Evolutionary conservation across 2,797 vertebrate species (phyloP).

Genomic region (Vultur gryphus): DNA sequence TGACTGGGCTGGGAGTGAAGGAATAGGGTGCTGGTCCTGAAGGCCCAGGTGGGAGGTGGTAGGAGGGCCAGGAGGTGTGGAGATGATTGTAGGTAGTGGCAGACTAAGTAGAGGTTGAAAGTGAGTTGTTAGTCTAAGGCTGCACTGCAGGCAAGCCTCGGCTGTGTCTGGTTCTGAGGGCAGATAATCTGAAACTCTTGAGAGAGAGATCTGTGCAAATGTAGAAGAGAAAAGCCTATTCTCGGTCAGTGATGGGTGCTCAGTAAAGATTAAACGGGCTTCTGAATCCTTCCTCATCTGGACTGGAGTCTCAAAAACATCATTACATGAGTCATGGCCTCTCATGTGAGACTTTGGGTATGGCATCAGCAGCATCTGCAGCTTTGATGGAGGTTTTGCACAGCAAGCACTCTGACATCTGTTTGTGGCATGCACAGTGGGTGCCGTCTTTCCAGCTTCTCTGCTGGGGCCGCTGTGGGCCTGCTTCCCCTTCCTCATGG

Average conservation of each 20-base stretch:
- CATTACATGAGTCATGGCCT: neutral
- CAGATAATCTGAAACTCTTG: neutral
- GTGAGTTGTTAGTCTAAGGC: neutral
- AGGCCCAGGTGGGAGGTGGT: neutral
- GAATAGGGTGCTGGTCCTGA: neutral
- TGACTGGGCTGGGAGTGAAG: neutral
- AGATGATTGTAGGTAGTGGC: neutral
- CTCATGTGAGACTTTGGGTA: neutral
- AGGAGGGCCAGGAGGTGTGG: neutral
- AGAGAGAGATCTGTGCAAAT: neutral
- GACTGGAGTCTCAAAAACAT: neutral
- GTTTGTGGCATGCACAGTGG: slow-evolving; percentile 14
- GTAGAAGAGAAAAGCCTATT: neutral
- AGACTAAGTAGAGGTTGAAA: neutral
- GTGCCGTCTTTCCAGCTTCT: neutral
- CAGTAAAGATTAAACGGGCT: neutral
- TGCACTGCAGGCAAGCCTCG: neutral
- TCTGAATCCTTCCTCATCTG: neutral
- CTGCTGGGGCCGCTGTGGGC: neutral
- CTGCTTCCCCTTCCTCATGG: neutral
- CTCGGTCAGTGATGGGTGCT: neutral
- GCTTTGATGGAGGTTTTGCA: slow-evolving; percentile 21
- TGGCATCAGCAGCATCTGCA: slow-evolving; percentile 27
- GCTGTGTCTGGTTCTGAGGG: neutral
- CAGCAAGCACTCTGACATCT: slow-evolving; percentile 16